Conservation (phyloP, 2,888 invertebrate species). For the Acronicta leporina region DNA sequence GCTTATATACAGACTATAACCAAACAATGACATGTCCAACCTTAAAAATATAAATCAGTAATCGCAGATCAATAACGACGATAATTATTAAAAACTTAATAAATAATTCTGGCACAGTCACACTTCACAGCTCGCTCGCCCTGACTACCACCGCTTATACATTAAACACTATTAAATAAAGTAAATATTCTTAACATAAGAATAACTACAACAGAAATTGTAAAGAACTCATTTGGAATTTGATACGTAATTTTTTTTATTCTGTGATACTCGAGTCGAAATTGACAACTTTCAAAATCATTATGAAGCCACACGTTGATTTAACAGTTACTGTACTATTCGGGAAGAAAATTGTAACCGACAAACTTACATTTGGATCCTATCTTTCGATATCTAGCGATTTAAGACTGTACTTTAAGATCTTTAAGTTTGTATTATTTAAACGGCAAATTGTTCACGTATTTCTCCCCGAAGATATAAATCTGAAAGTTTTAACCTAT, state of each 20-base stretch:
- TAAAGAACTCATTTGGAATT: conserved; percentile 69
- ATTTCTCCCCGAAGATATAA: conserved; percentile 10
- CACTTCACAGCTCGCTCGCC: conserved; percentile 66
- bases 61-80: conserved; percentile 77
- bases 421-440: too few species aligned
- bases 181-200: conserved; percentile 86
- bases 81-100: conserved; percentile 64
- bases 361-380: neutral
- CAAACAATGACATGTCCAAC: conserved; percentile 40
- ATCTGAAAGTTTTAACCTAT: conserved; percentile 43
- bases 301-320: conserved; percentile 39
- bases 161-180: conserved; percentile 71
- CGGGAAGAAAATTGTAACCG: neutral
- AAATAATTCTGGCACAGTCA: conserved; percentile 81
- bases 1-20: conserved; percentile 25
- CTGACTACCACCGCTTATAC: conserved; percentile 67
- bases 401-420: neutral
- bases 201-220: conserved; percentile 78
- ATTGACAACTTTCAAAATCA: conserved; percentile 44
- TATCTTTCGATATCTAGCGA: neutral
- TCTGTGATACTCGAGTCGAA: conserved; percentile 35
- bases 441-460: neutral
- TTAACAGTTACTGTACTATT: conserved; percentile 19
- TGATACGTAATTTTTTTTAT: conserved; percentile 47
- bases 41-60: conserved; percentile 60